A percentile compares a stretch with the other conserved stretches of the same genome.
Evolutionary conservation across 2,888 invertebrate species (phyloP).

Genomic region (Mesorhabditis spiculigera): DNA sequence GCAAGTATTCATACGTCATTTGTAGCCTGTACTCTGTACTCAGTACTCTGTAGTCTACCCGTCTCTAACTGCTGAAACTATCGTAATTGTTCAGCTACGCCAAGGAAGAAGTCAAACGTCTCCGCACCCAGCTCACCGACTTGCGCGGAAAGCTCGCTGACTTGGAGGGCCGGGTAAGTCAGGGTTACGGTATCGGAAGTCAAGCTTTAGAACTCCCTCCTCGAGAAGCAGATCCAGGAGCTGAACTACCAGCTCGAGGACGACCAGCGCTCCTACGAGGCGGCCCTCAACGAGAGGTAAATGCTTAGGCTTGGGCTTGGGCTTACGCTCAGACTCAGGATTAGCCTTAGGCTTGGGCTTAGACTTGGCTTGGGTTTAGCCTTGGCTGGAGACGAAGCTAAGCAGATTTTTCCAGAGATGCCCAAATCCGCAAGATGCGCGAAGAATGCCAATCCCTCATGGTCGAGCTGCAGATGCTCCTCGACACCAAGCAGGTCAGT

Average conservation of each 20-base stretch:
- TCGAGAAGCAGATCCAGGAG: conserved; percentile 62
- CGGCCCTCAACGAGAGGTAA: conserved; percentile 52
- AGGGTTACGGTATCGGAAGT: conserved; percentile 44
- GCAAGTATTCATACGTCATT: no score
- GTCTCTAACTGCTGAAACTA: no score
- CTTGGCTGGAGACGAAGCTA: conserved; percentile 5
- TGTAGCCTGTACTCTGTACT: no score
- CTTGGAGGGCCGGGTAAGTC: conserved; percentile 59
- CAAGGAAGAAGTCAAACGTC: conserved; percentile 62
- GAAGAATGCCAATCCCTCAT: conserved; percentile 59
- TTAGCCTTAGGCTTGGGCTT: no score
- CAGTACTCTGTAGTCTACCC: neutral
- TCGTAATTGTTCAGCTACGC: conserved; percentile 51
- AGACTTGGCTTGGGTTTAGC: no score
- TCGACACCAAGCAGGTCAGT: conserved; percentile 61
- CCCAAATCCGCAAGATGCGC: conserved; percentile 54
- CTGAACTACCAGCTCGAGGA: conserved; percentile 61
- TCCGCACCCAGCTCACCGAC: conserved; percentile 60
- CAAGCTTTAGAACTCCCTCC: conserved; percentile 59
- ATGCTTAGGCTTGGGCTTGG: neutral
- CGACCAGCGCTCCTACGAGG: conserved; percentile 59
- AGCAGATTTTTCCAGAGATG: conserved; percentile 30
- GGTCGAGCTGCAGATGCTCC: conserved; percentile 56
- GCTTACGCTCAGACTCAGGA: no score
- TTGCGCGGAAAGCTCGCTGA: conserved; percentile 61